These are phyloP conservation scores for Rhabditoides inermis DNA, from an alignment of 2,888 invertebrate genomes.

Conservation along the genomic window DNA sequence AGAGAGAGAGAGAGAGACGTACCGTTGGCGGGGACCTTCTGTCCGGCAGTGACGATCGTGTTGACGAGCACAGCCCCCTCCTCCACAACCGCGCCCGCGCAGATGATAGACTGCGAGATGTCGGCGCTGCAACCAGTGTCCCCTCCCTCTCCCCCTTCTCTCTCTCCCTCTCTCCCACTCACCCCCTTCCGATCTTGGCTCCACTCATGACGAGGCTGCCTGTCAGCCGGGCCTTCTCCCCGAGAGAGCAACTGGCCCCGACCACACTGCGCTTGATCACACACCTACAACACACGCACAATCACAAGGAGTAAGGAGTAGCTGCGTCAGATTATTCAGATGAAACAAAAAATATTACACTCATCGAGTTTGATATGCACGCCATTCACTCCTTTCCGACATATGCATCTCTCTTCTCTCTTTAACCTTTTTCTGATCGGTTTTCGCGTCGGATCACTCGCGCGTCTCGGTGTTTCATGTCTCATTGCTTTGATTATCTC, in stretches of 20 bases:
- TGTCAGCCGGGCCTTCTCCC: conserved; percentile 27
- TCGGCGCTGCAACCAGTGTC: conserved; percentile 23
- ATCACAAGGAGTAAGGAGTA: not conserved
- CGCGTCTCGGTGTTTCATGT: no score
- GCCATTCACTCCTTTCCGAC: no score
- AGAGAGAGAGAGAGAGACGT: not conserved
- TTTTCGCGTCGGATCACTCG: no score
- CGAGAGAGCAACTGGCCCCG: conserved; percentile 18
- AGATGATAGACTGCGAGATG: conserved; percentile 33
- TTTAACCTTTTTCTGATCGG: no score
- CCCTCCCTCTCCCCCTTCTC: not conserved
- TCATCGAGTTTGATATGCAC: no score
- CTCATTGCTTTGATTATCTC: no score
- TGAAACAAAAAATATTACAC: no score
- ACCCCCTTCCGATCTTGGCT: conserved; percentile 36
- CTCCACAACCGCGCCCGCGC: conserved; percentile 30
- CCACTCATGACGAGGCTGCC: conserved; percentile 34
- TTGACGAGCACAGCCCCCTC: conserved; percentile 34
- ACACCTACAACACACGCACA: not conserved
- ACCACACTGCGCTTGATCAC: conserved; percentile 8
- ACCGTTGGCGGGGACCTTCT: conserved; percentile 49
- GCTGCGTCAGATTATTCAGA: no score
- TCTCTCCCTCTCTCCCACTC: not conserved
- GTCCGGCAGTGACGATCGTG: conserved; percentile 41
- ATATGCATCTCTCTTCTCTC: no score